Percentiles rank a stretch among this genome's conserved stretches.
Evolutionary conservation across 2,888 invertebrate genomes (phyloP).

Genomic region (Oscheius sp.): DNA sequence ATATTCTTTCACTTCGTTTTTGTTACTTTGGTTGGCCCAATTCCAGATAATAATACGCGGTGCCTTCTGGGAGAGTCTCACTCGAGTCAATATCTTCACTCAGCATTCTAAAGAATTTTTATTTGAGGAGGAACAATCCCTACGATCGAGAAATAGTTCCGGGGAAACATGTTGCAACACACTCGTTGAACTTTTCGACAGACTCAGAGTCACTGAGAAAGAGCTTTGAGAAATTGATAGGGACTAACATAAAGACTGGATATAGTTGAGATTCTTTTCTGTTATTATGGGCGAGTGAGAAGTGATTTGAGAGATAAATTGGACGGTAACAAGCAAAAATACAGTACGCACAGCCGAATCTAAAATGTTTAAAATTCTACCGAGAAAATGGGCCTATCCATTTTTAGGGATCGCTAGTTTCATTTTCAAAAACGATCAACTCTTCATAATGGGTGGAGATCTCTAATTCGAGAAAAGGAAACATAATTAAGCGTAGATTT

Average conservation of each 20-base stretch:
- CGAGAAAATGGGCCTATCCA: too few species aligned
- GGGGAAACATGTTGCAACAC: background rate
- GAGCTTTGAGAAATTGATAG: background rate
- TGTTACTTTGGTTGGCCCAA: background rate
- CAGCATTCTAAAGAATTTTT: background rate
- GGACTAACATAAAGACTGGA: background rate
- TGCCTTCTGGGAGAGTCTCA: background rate
- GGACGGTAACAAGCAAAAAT: background rate
- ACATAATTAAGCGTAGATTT: too few species aligned
- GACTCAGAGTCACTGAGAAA: too few species aligned
- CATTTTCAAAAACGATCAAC: too few species aligned
- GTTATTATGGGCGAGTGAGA: slow-evolving; percentile 12
- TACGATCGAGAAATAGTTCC: slow-evolving; percentile 2
- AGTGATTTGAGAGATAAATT: background rate
- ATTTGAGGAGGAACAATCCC: background rate
- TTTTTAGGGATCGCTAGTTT: too few species aligned
- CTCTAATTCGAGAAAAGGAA: too few species aligned
- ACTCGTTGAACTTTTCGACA: background rate
- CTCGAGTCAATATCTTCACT: background rate
- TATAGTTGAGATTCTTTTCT: slow-evolving; percentile 3
- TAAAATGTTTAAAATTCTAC: background rate
- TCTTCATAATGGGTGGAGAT: too few species aligned
- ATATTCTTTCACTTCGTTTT: too few species aligned
- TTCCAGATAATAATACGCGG: background rate
- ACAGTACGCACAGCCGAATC: background rate